Evolutionary conservation across 2,113 vertebrate genomes (phyloP).

Genomic region (Alligator mississippiensis): DNA sequence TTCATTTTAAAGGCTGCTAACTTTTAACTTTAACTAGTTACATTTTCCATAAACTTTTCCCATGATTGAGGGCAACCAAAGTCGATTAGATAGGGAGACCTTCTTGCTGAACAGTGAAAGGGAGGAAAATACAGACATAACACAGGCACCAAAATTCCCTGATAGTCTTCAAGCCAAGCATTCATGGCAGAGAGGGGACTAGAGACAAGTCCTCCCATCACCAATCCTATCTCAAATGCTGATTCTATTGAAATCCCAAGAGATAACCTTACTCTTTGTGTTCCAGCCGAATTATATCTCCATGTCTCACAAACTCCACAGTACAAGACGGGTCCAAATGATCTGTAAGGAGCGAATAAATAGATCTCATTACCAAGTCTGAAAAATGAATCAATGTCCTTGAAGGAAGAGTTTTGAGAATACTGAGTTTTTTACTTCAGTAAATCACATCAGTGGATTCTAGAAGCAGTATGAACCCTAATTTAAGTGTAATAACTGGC

Average conservation of each 20-base stretch:
- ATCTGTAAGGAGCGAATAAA: constrained; percentile 68
- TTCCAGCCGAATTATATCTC: constrained; percentile 87
- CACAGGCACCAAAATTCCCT: neutral
- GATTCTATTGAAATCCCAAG: neutral
- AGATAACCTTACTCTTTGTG: constrained; percentile 87
- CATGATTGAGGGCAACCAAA: neutral
- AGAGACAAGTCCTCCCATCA: neutral
- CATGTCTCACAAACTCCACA: constrained; percentile 88
- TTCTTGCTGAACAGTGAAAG: neutral
- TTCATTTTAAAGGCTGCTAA: too few relatives aligned
- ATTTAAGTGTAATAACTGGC: neutral
- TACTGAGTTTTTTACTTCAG: neutral
- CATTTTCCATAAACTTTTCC: too few relatives aligned
- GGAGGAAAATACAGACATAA: neutral
- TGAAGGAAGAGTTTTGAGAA: neutral
- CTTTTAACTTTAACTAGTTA: too few relatives aligned
- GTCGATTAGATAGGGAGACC: neutral
- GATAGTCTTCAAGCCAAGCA: neutral
- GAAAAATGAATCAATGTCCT: neutral
- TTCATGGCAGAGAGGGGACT: neutral
- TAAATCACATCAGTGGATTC: neutral
- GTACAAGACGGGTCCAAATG: constrained; percentile 76
- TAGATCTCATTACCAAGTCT: neutral
- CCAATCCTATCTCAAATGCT: neutral
- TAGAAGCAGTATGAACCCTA: neutral